Conservation (phyloP, 2,113 vertebrate species). For the Delphinus delphis region DNA sequence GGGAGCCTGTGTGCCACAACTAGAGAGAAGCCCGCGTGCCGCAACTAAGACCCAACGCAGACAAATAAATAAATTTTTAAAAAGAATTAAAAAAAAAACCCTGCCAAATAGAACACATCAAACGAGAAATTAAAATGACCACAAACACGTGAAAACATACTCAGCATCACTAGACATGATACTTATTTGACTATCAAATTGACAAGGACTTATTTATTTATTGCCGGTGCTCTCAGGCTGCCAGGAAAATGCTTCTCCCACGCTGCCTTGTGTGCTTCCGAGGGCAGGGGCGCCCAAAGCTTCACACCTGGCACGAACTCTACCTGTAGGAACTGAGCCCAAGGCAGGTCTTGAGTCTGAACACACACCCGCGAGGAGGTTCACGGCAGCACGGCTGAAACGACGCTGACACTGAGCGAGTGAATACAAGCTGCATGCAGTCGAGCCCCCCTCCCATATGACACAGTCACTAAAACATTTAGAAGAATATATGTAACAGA, state of each 20-base stretch:
- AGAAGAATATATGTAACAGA: neutral
- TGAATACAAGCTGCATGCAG: fast-evolving
- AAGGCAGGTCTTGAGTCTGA: fast-evolving
- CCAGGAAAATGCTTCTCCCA: neutral
- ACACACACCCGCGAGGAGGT: fast-evolving
- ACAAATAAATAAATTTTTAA: too few species aligned
- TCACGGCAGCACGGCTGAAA: neutral
- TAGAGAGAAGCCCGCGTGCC: too few species aligned
- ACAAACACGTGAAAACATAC: neutral
- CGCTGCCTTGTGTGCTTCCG: neutral
- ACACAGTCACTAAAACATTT: neutral
- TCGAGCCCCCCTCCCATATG: too few species aligned
- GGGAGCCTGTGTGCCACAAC: too few species aligned
- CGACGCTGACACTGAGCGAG: neutral
- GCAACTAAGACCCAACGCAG: too few species aligned
- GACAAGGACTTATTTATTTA: neutral
- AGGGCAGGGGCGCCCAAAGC: neutral
- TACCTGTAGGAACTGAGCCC: neutral
- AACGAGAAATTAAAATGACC: neutral
- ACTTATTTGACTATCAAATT: neutral
- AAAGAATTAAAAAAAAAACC: neutral
- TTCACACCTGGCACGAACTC: neutral
- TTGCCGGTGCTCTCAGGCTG: neutral
- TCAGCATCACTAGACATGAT: neutral
- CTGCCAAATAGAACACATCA: neutral